Evolutionary conservation across 2,888 invertebrate genomes (phyloP), one percentile per base, ranked within the genome.

Genomic region (Autographa pulchrina): DNA sequence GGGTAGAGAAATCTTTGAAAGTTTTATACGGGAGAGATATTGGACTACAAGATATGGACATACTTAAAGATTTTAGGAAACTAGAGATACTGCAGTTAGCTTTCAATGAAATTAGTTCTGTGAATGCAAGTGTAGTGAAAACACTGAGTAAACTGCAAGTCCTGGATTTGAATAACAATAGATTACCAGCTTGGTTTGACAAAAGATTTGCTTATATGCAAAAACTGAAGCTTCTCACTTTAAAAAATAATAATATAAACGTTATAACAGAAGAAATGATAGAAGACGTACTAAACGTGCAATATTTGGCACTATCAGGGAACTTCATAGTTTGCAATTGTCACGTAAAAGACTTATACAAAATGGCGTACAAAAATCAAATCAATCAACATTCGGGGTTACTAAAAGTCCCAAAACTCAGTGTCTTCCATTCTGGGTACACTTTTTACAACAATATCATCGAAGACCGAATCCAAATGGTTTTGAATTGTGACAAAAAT

Each of bases 241-340:
- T 97, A 6, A 91, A 89, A 31, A 87, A 94, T 2, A 97, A 97
- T 70, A 96, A 96, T 38, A 93, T 97, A 11, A 96, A 96, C 64
- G 82, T 96, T 9, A 91, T 97, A 9, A 94, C 96, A 0, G 88
- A 92, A 16, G 94, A 94, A 52, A 97, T 97, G 96, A 84, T 96
- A 0, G 78, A 88, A 16, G 97, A 97, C 78, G 91, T 97, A 8
- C 84, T 89, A 0, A 79, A 89, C 0, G 72, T 97, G 0, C 85
- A 92, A 0, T 96, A 93, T 68, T 73, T 97, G 0, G 95, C 94
- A 0, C 65, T 97, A 0, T 94, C 96, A 0, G 92, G 92, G 0
- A 97, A 97, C 83, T 95, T 95, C 9, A 95, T 97, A 25, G 90
- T 96, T 0, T 97, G 97, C 82, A 96, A 96, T 65, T 97, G 97